A percentile compares a stretch with the other conserved stretches of the same genome.
Evolutionary conservation across 1,140 invertebrate genomes (phyloP).

Genomic region (Cotesia typhae): DNA sequence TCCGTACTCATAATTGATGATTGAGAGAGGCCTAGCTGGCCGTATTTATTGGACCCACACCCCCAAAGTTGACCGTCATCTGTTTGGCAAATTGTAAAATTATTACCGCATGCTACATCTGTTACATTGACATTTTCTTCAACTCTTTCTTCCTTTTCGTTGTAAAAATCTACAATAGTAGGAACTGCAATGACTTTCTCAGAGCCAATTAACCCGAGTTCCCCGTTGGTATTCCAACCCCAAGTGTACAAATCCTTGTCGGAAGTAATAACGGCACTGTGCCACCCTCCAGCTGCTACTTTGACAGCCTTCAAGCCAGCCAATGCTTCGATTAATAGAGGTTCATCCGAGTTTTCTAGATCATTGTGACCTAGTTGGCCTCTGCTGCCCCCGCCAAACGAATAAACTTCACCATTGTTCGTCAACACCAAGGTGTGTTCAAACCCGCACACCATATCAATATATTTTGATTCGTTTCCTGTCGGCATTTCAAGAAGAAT

Average conservation of each 20-base stretch:
- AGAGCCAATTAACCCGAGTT: constrained; percentile 73
- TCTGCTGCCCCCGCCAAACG: constrained; percentile 83
- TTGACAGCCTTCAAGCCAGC: constrained; percentile 73
- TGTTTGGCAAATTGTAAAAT: constrained; percentile 71
- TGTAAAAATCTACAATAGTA: constrained; percentile 67
- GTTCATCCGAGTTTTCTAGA: constrained; percentile 71
- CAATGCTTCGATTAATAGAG: constrained; percentile 74
- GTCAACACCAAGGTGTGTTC: constrained; percentile 82
- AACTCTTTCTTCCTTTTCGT: constrained; percentile 59
- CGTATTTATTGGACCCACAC: constrained; percentile 78
- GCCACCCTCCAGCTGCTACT: constrained; percentile 85
- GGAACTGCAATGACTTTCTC: constrained; percentile 64
- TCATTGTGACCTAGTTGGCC: constrained; percentile 84
- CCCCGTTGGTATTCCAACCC: constrained; percentile 91
- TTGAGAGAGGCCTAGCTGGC: constrained; percentile 70
- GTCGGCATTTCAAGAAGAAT: constrained; percentile 66
- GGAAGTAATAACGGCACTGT: constrained; percentile 79
- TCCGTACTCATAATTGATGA: constrained; percentile 31
- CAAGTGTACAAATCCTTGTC: constrained; percentile 85
- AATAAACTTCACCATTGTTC: constrained; percentile 76
- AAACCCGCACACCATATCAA: constrained; percentile 77
- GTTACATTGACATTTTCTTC: constrained; percentile 60
- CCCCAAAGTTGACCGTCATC: constrained; percentile 73
- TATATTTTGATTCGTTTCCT: constrained; percentile 64
- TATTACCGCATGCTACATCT: constrained; percentile 73